Percentiles rank a stretch among this genome's conserved stretches.
Evolutionary conservation across 2,113 vertebrate species (phyloP).

Genomic region (Chrysemys picta): DNA sequence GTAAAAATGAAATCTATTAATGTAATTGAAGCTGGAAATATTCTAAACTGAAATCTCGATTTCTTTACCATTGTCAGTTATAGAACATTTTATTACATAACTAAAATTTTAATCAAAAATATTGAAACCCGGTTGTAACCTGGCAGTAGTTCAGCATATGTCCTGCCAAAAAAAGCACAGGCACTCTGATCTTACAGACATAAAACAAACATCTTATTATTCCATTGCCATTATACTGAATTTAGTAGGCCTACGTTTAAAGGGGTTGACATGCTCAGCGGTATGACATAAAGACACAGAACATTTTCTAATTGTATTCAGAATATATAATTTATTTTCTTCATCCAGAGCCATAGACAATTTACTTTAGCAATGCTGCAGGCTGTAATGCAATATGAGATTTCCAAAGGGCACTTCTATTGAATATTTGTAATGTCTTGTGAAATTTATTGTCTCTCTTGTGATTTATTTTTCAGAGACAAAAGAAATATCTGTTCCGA

Average conservation of each 20-base stretch:
- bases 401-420: not conserved
- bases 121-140: not conserved
- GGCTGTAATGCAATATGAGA: not conserved
- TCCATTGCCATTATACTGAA: not conserved
- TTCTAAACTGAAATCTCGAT: not conserved
- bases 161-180: not conserved
- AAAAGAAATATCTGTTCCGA: not conserved
- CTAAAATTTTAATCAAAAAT: not conserved
- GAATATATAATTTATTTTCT: not conserved
- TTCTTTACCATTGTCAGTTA: conserved; percentile 1
- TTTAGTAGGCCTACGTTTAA: not conserved
- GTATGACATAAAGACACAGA: not conserved
- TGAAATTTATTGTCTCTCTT: not conserved
- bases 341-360: not conserved
- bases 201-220: not conserved
- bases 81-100: not conserved
- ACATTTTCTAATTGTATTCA: not conserved
- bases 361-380: not conserved
- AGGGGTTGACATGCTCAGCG: not conserved
- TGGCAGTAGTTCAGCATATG: not conserved
- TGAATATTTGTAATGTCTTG: not conserved
- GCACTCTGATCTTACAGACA: not conserved
- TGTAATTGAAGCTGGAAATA: not conserved
- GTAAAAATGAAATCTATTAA: not conserved
- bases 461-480: not conserved